Evolutionary conservation across 2,113 vertebrate species (phyloP), one percentile per base, ranked within the genome.

Genomic region (Solenodon paradoxus): DNA sequence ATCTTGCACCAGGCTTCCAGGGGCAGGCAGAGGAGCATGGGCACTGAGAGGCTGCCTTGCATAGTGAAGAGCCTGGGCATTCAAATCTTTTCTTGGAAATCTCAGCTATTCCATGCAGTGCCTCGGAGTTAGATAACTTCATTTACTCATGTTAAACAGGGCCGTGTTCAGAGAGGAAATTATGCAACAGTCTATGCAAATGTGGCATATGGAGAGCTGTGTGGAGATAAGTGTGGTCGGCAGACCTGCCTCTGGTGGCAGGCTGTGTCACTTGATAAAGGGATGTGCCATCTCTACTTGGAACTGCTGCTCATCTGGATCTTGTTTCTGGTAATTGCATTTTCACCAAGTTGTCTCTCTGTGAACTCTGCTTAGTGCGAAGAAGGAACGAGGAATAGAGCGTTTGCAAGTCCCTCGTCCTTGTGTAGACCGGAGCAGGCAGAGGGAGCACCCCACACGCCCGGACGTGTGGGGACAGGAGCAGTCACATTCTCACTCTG

Each of bases 61-160:
- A 16, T 40, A n/a, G 51, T 35, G 20, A 91, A 87, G 72, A 71
- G 24, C 80, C 93, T 38, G 55, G 61, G 49, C 84, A 91, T 93
- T 96, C 92, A 95, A n/a, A 95, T 94, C 75, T 95, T 94, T 97
- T 97, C 96, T 96, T 97, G 95, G 97, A 97, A 98, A 96, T 95
- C 93, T 93, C 94, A 40, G 71, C 57, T 51, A 91, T 96, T 96
- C 84, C 64, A 78, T 95, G 95, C 75, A 1, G 90, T n/a, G 82
- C 68, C 92, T 91, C 81, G 75, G n/a, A 80, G 84, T 96, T 97
- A 92, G 86, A 93, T 97, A 95, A 95, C 72, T 96, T 90, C 96
- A 83, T 98, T 95, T 97, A 94, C 95, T 80, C 96, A 82, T 93
- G 85, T 75, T 88, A 94, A 96, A 77, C 28, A 92, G 69, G 94